Evolutionary conservation across 92 coral and sea anemone species (phyloP).

Genomic region (Porites rus): DNA sequence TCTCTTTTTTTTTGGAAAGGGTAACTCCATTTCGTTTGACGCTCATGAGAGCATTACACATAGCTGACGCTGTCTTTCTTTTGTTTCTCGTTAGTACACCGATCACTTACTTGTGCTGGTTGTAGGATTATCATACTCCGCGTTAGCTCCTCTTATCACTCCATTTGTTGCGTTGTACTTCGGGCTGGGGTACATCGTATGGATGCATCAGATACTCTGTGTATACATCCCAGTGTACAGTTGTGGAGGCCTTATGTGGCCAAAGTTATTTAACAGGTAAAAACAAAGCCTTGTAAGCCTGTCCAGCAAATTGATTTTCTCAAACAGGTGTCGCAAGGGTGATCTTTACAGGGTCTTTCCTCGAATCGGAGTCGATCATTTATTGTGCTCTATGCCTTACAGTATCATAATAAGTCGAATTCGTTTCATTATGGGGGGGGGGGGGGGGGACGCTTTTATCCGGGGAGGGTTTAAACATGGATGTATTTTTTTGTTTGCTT

Average conservation of each 20-base stretch:
- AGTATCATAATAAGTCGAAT: too few species aligned
- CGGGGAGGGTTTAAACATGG: background rate
- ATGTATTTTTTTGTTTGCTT: too few species aligned
- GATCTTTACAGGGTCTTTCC: too few species aligned
- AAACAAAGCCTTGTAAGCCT: background rate
- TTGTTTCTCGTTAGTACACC: slow-evolving; percentile 62
- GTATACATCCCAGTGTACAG: slow-evolving; percentile 90
- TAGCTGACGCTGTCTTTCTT: background rate
- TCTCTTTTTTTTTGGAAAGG: too few species aligned
- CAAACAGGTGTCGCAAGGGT: too few species aligned
- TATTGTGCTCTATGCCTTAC: too few species aligned
- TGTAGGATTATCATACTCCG: slow-evolving; percentile 87
- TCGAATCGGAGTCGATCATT: too few species aligned
- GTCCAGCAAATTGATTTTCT: too few species aligned
- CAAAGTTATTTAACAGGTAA: slow-evolving; percentile 85
- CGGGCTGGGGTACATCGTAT: slow-evolving; percentile 78
- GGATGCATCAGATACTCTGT: slow-evolving; percentile 91
- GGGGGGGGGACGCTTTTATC: background rate
- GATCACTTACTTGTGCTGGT: slow-evolving; percentile 78
- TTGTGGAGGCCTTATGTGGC: slow-evolving; percentile 95
- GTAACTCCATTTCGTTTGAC: too few species aligned
- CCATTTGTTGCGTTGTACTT: slow-evolving; percentile 87
- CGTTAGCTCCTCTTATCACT: slow-evolving; percentile 89
- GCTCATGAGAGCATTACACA: background rate
- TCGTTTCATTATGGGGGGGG: too few species aligned